Percentiles rank a stretch among this genome's conserved stretches.
Evolutionary conservation across 2,888 invertebrate genomes (phyloP).

Genomic region (Zaprionus lineosus): DNA sequence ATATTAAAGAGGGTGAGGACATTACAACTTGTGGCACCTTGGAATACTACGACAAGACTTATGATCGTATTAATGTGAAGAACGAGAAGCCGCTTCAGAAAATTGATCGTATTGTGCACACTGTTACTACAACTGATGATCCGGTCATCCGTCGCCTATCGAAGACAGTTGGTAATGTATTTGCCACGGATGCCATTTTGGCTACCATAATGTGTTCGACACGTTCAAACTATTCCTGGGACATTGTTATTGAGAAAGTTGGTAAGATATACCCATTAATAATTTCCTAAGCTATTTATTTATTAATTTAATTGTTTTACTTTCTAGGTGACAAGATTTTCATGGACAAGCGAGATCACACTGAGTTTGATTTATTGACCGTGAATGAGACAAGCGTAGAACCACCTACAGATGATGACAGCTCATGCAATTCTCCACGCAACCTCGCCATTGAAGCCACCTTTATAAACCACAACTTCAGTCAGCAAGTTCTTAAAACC

Average conservation of each 20-base stretch:
- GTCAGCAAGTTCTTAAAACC: constrained; percentile 92
- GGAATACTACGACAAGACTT: constrained; percentile 98
- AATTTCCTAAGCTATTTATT: neutral
- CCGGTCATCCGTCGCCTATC: constrained; percentile 96
- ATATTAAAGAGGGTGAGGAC: constrained; percentile 93
- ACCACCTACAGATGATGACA: constrained; percentile 98
- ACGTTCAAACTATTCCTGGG: constrained; percentile 99
- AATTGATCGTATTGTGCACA: constrained; percentile 98
- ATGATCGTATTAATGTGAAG: constrained; percentile 98
- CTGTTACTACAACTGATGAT: constrained; percentile 97
- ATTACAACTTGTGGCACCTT: constrained; percentile 94
- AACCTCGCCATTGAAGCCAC: constrained; percentile 99
- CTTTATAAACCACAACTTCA: constrained; percentile 99
- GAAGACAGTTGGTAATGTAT: constrained; percentile 97
- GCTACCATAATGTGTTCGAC: constrained; percentile 99
- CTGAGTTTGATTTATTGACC: constrained; percentile 97
- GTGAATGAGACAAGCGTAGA: constrained; percentile 99
- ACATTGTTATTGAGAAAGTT: constrained; percentile 98
- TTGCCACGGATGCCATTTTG: constrained; percentile 98
- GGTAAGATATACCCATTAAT: constrained; percentile 84
- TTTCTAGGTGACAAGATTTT: constrained; percentile 97
- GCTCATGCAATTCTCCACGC: constrained; percentile 96
- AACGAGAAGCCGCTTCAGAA: constrained; percentile 96
- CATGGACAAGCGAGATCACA: constrained; percentile 99
- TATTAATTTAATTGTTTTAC: neutral